These are phyloP conservation scores for Bothrops jararaca DNA, from an alignment of 2,113 vertebrate species.

Conservation along the genomic window DNA sequence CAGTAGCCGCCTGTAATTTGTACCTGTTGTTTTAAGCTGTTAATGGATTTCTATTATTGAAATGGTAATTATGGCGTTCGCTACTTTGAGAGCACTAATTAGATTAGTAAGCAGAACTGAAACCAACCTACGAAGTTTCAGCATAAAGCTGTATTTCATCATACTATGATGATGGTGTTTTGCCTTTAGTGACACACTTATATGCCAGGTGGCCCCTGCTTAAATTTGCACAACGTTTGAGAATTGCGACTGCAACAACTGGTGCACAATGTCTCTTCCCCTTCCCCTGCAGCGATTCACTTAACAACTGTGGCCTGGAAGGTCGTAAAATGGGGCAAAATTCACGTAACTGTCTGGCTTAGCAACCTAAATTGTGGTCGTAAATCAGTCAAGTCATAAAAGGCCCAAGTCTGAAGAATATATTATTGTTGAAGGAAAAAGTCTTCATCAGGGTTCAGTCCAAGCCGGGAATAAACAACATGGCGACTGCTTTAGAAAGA, in stretches of 20 bases:
- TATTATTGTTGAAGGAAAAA: too few relatives aligned
- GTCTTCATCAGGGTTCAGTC: too few relatives aligned
- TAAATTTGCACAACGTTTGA: background rate
- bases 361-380: too few relatives aligned
- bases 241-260: background rate
- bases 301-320: too few relatives aligned
- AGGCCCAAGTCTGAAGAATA: too few relatives aligned
- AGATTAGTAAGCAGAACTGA: background rate
- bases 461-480: too few relatives aligned
- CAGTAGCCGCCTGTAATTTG: background rate
- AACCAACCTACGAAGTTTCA: background rate
- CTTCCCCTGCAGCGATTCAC: background rate
- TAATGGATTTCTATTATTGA: background rate
- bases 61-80: background rate
- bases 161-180: background rate
- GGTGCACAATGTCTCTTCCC: background rate
- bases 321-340: too few relatives aligned
- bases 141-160: background rate
- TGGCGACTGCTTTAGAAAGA: too few relatives aligned
- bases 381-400: too few relatives aligned
- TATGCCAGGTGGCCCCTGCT: too few relatives aligned
- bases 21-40: background rate
- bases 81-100: background rate
- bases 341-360: too few relatives aligned
- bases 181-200: background rate